Base-by-base conservation (phyloP, 2,797 vertebrate genomes). In the Salmo trutta region DNA sequence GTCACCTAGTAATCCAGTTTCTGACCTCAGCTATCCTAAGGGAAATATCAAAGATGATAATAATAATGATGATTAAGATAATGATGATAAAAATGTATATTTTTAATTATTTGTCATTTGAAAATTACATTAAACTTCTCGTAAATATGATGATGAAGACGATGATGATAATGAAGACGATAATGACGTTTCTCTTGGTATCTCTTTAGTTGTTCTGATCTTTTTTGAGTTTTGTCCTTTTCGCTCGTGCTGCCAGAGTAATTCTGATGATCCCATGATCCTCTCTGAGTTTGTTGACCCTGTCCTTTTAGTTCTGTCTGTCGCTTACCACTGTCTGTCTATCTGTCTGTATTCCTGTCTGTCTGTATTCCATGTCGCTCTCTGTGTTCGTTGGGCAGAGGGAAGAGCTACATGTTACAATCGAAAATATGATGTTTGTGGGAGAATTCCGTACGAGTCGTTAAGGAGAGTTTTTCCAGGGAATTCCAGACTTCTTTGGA, bases 91-190 rank as follows among this genome's bases (percentile, higher is more conserved):
- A 41, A 94, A 93, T 95, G 94, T 96, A 95, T 96, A 96, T 96
- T 96, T 96, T 96, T 95, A 94, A 95, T 92, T 95, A 95, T 95
- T 95, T 95, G 94, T 96, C 94, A 92, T 94, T 94, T 94, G 90
- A 88, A 85, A 90, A 84, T 89, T 93, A 92, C 91, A 93, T 93
- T 93, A 92, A 93, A 86, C 93, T 94, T 95, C 94, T 93, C 91
- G 92, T 93, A 88, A 91, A 88, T 91, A 90, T 91, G 88, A 90
- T 89, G 77, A 86, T 68, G 29, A 31, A 31, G 81, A 85, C 79
- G 75, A 86, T 75, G 79, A 84, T 81, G 83, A 83, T 84, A 73
- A 82, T 81, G 80, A 87, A 79, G 85, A 86, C 82, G 0, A 47
- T 47, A 47, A 47, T 47, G 41, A 47, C 41, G 91, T 93, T 93